Evolutionary conservation across 2,113 vertebrate genomes (phyloP).

Genomic region (Hirundichthys speculiger): DNA sequence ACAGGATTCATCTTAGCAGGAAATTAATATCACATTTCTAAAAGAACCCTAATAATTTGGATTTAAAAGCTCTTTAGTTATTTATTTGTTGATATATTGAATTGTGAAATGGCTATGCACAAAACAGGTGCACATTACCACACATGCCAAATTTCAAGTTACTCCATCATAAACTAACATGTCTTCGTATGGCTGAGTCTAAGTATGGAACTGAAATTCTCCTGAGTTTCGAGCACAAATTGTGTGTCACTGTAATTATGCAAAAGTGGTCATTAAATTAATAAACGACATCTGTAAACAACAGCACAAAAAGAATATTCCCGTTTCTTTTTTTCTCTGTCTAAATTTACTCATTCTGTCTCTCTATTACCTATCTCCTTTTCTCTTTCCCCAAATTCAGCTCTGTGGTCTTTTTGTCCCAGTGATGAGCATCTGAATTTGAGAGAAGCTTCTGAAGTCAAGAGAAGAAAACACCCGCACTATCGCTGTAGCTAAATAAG

Average conservation of each 20-base stretch:
- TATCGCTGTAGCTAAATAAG: constrained; percentile 54
- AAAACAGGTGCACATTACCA: too few relatives aligned
- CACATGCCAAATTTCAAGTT: background rate
- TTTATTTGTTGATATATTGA: too few relatives aligned
- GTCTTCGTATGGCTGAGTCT: constrained; percentile 4
- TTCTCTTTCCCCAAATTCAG: constrained; percentile 38
- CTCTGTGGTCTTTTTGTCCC: constrained; percentile 32
- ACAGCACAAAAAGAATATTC: constrained; percentile 47
- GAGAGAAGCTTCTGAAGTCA: constrained; percentile 53
- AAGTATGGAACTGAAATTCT: constrained; percentile 47
- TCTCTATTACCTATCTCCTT: constrained; percentile 25
- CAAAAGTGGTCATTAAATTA: constrained; percentile 70
- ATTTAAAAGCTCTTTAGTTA: too few relatives aligned
- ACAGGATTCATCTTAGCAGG: too few relatives aligned
- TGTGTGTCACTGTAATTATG: constrained; percentile 61
- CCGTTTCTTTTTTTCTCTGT: background rate
- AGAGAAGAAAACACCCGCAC: constrained; percentile 57
- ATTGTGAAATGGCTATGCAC: too few relatives aligned
- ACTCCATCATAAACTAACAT: constrained; percentile 18
- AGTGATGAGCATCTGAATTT: constrained; percentile 42
- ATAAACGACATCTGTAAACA: constrained; percentile 69
- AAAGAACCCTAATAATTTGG: too few relatives aligned
- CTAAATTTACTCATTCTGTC: constrained; percentile 1
- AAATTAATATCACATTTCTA: too few relatives aligned
- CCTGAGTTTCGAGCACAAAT: constrained; percentile 47